These are phyloP conservation scores for Oreohelix idahoensis DNA, from an alignment of 1,140 invertebrate species.

Conservation along the genomic window DNA sequence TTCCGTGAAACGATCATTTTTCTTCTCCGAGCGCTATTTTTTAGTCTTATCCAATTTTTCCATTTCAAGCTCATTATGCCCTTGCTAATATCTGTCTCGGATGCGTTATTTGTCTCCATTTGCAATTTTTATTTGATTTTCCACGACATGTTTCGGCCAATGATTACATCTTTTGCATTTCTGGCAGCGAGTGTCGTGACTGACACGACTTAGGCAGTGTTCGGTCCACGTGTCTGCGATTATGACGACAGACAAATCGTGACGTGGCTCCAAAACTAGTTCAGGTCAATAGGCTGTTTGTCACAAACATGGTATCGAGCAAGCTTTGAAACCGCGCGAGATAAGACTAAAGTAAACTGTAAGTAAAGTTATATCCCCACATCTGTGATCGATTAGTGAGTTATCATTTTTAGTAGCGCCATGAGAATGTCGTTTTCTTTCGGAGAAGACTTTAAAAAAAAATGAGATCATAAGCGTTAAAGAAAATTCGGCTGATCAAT, in stretches of 20 bases:
- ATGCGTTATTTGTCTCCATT: slow-evolving; percentile 24
- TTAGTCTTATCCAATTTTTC: slow-evolving; percentile 19
- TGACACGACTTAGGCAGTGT: background rate
- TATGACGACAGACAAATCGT: slow-evolving; percentile 14
- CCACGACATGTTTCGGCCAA: slow-evolving; percentile 8
- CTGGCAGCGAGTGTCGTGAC: background rate
- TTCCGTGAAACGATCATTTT: slow-evolving; percentile 20
- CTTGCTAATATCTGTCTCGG: slow-evolving; percentile 29
- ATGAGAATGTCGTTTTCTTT: too few relatives aligned
- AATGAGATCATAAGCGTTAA: too few relatives aligned
- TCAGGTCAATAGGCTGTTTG: too few relatives aligned
- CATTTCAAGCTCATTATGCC: slow-evolving; percentile 25
- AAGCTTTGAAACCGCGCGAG: too few relatives aligned
- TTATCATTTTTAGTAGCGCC: too few relatives aligned
- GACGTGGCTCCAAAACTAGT: background rate
- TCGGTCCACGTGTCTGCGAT: background rate
- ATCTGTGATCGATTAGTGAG: too few relatives aligned
- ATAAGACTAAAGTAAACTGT: too few relatives aligned
- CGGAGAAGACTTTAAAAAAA: too few relatives aligned
- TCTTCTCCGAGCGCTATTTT: slow-evolving; percentile 6
- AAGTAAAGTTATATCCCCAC: too few relatives aligned
- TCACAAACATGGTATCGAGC: too few relatives aligned
- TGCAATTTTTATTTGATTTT: slow-evolving; percentile 34
- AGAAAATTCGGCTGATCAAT: too few relatives aligned
- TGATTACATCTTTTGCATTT: slow-evolving; percentile 13